These are phyloP conservation scores for Coluber constrictor DNA, from an alignment of 2,797 vertebrate genomes.

Conservation along the genomic window DNA sequence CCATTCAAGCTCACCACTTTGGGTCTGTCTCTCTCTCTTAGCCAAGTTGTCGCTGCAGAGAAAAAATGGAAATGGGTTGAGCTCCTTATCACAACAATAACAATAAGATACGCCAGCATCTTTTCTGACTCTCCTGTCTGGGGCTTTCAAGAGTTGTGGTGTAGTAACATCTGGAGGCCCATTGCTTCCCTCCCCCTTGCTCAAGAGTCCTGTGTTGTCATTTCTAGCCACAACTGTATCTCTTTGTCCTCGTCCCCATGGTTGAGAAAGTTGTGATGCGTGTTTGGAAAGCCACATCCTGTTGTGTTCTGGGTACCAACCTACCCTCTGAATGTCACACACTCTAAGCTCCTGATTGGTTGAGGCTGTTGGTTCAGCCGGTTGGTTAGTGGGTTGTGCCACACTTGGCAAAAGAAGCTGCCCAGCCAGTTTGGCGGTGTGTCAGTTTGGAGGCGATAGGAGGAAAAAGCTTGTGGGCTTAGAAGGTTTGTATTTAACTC, in stretches of 20 bases:
- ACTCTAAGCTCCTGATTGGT: not conserved
- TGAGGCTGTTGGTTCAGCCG: not conserved
- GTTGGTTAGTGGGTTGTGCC: conserved; percentile 1
- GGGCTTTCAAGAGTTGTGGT: not conserved
- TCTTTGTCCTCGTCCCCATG: not conserved
- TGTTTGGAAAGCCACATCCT: not conserved
- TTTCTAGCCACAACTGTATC: not conserved
- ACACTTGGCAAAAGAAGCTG: conserved; percentile 14
- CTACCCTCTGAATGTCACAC: not conserved
- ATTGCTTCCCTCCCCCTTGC: not conserved
- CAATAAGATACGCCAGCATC: not conserved
- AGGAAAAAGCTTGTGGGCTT: not conserved
- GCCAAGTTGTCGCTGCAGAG: not conserved
- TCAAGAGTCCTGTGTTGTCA: not conserved
- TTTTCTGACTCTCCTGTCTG: not conserved
- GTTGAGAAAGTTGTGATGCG: not conserved
- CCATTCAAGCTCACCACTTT: not conserved
- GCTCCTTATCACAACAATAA: not conserved
- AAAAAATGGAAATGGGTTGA: not conserved
- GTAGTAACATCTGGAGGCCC: not conserved
- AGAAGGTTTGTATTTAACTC: not conserved
- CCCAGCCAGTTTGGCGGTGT: conserved; percentile 9
- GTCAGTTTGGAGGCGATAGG: not conserved
- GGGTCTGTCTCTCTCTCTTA: not conserved
- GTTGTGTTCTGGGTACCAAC: not conserved